Conservation (phyloP, 2,888 invertebrate species). For the Tinea semifulvella region DNA sequence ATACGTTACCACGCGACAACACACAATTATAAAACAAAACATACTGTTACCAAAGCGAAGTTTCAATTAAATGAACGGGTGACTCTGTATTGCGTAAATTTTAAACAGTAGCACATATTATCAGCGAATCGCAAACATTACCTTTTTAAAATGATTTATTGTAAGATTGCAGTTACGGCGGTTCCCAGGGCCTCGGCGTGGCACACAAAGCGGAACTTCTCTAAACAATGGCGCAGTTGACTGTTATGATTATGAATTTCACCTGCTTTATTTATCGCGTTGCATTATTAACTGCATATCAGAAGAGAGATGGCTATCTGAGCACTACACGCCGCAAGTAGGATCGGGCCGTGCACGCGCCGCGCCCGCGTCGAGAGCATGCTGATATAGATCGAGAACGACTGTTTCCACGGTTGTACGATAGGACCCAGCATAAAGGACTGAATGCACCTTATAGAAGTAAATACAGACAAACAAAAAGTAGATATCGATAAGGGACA, state of each 20-base stretch:
- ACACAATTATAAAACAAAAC: too few species aligned
- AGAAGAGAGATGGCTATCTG: slow-evolving; percentile 53
- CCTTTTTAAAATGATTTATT: slow-evolving; percentile 9
- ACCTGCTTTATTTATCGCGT: slow-evolving; percentile 46
- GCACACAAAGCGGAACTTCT: slow-evolving; percentile 9
- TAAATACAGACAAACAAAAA: too few species aligned
- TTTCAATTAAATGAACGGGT: neutral
- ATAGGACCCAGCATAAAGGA: too few species aligned
- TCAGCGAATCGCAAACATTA: slow-evolving; percentile 2
- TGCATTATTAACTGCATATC: slow-evolving; percentile 61
- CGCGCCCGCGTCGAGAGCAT: slow-evolving; percentile 34
- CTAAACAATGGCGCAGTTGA: slow-evolving; percentile 11
- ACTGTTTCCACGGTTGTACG: slow-evolving; percentile 26
- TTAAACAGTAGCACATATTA: slow-evolving; percentile 6
- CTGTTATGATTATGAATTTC: slow-evolving; percentile 14
- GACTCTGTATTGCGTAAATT: neutral
- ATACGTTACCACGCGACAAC: too few species aligned
- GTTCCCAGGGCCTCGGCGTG: slow-evolving; percentile 10
- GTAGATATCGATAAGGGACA: too few species aligned
- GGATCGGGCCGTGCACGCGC: slow-evolving; percentile 49
- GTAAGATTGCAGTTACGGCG: neutral
- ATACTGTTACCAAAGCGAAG: too few species aligned
- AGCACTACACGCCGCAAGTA: slow-evolving; percentile 44
- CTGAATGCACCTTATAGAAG: too few species aligned
- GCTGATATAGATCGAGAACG: slow-evolving; percentile 42